Evolutionary conservation across 2,888 invertebrate species (phyloP).

Genomic region (Drosophila tripunctata): DNA sequence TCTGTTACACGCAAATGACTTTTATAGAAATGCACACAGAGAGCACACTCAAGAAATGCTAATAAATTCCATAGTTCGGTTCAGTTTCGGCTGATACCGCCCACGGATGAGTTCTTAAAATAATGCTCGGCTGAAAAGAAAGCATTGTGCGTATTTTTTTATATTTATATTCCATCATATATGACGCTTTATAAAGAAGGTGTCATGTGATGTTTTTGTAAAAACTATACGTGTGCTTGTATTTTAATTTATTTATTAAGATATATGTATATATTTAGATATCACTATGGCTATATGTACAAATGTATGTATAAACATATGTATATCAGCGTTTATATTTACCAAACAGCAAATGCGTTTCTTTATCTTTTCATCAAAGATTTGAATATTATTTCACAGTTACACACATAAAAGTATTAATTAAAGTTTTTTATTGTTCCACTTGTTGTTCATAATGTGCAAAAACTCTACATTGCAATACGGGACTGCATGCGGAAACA

Average conservation of each 20-base stretch:
- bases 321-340: not conserved
- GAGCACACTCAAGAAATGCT: conserved; percentile 26
- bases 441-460: conserved; percentile 3
- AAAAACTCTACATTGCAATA: not conserved
- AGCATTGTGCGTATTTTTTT: conserved; percentile 29
- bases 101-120: conserved; percentile 56
- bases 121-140: conserved; percentile 34
- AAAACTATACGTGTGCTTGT: conserved; percentile 10
- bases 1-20: conserved; percentile 8
- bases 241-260: conserved; percentile 9
- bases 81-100: conserved; percentile 43
- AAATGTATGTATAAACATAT: not conserved
- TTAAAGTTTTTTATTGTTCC: not conserved
- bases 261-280: conserved; percentile 4
- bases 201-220: conserved; percentile 23
- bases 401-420: not conserved
- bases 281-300: not conserved
- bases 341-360: not conserved
- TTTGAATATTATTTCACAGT: not conserved
- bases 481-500: not conserved
- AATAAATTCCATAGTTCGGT: conserved; percentile 33
- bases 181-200: conserved; percentile 25
- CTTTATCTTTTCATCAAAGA: not conserved
- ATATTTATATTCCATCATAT: conserved; percentile 17
- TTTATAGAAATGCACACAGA: conserved; percentile 7